A percentile compares a stretch with the other conserved stretches of the same genome.
Evolutionary conservation across 2,113 vertebrate genomes (phyloP).

Genomic region (Helogale parvula): DNA sequence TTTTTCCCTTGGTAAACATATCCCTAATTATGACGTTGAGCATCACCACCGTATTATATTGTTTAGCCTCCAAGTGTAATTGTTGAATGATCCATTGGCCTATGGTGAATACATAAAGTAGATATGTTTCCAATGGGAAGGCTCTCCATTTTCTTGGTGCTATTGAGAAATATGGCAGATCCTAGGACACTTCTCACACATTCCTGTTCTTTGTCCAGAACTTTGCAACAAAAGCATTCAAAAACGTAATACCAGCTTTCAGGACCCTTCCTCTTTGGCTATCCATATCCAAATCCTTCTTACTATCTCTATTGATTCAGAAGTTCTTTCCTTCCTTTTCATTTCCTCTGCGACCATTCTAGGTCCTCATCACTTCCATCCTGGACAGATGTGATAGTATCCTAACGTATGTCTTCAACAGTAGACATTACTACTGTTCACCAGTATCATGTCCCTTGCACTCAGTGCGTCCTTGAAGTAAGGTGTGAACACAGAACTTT

Average conservation of each 20-base stretch:
- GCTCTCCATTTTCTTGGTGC: not conserved
- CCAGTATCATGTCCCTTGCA: not conserved
- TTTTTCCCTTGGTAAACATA: not conserved
- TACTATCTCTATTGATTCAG: not conserved
- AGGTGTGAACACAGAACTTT: not conserved
- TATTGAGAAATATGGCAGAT: not conserved
- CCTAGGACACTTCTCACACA: not conserved
- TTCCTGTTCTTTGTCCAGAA: not conserved
- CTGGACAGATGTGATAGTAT: not conserved
- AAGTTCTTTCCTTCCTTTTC: not conserved
- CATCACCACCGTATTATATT: not conserved
- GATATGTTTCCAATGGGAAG: not conserved
- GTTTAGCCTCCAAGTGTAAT: not conserved
- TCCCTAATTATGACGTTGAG: not conserved
- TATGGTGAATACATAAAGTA: not conserved
- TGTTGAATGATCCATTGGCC: not conserved
- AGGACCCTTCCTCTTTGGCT: not conserved
- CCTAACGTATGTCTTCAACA: not conserved
- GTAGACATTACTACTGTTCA: not conserved
- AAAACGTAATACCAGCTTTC: not conserved
- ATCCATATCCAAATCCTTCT: not conserved
- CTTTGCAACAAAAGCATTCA: not conserved
- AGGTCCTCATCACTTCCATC: not conserved
- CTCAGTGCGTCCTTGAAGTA: not conserved
- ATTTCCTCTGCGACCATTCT: not conserved